phyloP scores from a whole-genome alignment of 2,113 vertebrate genomes.

The Cyanistes caeruleus region DNA sequence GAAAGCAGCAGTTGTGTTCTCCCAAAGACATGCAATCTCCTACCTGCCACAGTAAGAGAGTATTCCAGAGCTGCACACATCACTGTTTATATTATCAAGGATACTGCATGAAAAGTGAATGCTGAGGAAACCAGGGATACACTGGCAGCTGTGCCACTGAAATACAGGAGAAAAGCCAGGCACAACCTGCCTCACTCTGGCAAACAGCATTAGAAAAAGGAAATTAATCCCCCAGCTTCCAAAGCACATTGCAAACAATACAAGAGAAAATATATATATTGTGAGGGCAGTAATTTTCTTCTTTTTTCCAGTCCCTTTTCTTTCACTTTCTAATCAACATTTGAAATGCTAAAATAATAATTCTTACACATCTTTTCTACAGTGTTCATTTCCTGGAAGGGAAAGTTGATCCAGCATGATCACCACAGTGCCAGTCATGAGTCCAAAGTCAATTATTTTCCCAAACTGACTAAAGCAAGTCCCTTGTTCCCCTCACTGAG shows the following conservation, averaged over 20 bases:
- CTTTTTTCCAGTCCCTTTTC: background rate
- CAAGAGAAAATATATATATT: background rate
- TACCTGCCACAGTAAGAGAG: background rate
- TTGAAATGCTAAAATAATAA: background rate
- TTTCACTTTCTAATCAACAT: background rate
- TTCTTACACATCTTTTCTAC: conserved; percentile 4
- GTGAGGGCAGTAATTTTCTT: background rate
- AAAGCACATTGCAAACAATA: background rate
- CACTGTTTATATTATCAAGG: background rate
- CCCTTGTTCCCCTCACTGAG: background rate
- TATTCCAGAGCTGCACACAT: background rate
- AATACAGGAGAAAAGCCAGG: background rate
- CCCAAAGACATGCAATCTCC: background rate
- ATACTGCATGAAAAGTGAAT: background rate
- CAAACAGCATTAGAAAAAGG: background rate
- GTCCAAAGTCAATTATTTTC: background rate
- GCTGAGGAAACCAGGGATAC: background rate
- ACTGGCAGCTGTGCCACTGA: background rate
- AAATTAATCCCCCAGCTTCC: background rate
- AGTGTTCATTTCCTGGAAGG: background rate
- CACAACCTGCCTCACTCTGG: background rate
- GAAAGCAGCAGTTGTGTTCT: background rate
- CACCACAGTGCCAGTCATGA: background rate
- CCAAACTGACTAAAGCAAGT: background rate
- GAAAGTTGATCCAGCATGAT: background rate